phyloP scores from a whole-genome alignment of 2,888 invertebrate genomes.

The Noctuana brunneofusca region DNA sequence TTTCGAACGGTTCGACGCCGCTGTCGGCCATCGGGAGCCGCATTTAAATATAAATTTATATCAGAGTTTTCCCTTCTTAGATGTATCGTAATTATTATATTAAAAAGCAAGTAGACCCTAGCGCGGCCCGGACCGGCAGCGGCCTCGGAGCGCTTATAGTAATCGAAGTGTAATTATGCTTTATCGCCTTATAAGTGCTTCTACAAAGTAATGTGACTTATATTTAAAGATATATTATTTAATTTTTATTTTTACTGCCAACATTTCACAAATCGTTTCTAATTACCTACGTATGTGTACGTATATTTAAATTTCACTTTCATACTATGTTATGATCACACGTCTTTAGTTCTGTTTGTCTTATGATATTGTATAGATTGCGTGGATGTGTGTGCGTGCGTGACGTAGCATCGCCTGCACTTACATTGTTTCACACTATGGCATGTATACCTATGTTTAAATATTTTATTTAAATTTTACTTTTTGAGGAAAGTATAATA shows the following conservation, averaged over 20 bases:
- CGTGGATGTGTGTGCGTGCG: slow-evolving; percentile 44
- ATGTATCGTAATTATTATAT: slow-evolving; percentile 51
- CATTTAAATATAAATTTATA: slow-evolving; percentile 62
- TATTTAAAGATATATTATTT: slow-evolving; percentile 53
- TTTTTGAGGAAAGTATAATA: slow-evolving; percentile 82
- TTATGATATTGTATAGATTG: slow-evolving; percentile 64
- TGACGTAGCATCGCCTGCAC: slow-evolving; percentile 42
- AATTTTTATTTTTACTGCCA: slow-evolving; percentile 74
- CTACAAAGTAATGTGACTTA: slow-evolving; percentile 67
- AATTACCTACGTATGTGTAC: slow-evolving; percentile 46
- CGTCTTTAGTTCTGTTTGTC: slow-evolving; percentile 70
- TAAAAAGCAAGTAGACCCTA: slow-evolving; percentile 44
- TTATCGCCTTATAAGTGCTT: slow-evolving; percentile 78
- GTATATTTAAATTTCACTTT: slow-evolving; percentile 63
- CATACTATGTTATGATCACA: slow-evolving; percentile 70
- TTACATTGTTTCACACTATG: slow-evolving; percentile 61
- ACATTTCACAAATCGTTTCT: slow-evolving; percentile 71
- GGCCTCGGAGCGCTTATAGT: slow-evolving; percentile 49
- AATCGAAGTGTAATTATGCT: slow-evolving; percentile 73
- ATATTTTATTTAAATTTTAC: slow-evolving; percentile 82
- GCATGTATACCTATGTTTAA: slow-evolving; percentile 78
- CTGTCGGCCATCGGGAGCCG: slow-evolving; percentile 50
- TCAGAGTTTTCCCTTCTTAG: slow-evolving; percentile 62
- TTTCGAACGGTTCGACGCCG: slow-evolving; percentile 52
- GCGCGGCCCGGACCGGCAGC: slow-evolving; percentile 45